Percentiles rank a stretch among this genome's conserved stretches.
These are phyloP conservation scores for Thereva nobilitata DNA, from an alignment of 2,888 invertebrate species.

Conservation along the genomic window DNA sequence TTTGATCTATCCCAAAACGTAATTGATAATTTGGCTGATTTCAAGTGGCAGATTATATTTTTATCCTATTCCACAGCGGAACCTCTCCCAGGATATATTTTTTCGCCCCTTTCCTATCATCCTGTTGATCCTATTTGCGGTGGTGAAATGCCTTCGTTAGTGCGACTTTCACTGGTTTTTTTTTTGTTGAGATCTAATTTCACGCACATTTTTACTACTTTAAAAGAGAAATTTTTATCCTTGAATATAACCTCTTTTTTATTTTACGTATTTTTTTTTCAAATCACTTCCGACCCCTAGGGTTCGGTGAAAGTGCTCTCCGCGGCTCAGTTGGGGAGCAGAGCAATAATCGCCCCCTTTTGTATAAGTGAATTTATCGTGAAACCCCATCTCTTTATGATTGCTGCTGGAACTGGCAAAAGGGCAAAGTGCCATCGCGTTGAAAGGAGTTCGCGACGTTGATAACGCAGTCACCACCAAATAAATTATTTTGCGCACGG, in stretches of 20 bases:
- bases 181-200: slow-evolving; percentile 2
- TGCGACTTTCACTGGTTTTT: background rate
- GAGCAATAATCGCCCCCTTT: slow-evolving; percentile 27
- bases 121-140: slow-evolving; percentile 29
- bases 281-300: slow-evolving; percentile 32
- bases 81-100: too few species aligned
- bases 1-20: slow-evolving; percentile 5
- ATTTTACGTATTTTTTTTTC: slow-evolving; percentile 7
- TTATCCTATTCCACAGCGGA: background rate
- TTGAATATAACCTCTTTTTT: slow-evolving; percentile 2
- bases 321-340: slow-evolving; percentile 14
- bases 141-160: background rate
- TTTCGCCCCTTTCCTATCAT: too few species aligned
- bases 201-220: slow-evolving; percentile 6
- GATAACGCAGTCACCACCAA: slow-evolving; percentile 19
- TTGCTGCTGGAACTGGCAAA: slow-evolving; percentile 12
- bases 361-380: slow-evolving; percentile 34
- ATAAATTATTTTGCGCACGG: slow-evolving; percentile 25
- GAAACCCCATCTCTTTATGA: slow-evolving; percentile 9
- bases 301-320: slow-evolving; percentile 3
- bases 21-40: slow-evolving; percentile 34
- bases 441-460: slow-evolving; percentile 26
- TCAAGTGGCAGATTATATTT: slow-evolving; percentile 29
- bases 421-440: slow-evolving; percentile 10
- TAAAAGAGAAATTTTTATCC: slow-evolving; percentile 5